A percentile compares a stretch with the other conserved stretches of the same genome.
Evolutionary conservation across 2,113 vertebrate genomes (phyloP).

Genomic region (Dasyurus viverrinus): DNA sequence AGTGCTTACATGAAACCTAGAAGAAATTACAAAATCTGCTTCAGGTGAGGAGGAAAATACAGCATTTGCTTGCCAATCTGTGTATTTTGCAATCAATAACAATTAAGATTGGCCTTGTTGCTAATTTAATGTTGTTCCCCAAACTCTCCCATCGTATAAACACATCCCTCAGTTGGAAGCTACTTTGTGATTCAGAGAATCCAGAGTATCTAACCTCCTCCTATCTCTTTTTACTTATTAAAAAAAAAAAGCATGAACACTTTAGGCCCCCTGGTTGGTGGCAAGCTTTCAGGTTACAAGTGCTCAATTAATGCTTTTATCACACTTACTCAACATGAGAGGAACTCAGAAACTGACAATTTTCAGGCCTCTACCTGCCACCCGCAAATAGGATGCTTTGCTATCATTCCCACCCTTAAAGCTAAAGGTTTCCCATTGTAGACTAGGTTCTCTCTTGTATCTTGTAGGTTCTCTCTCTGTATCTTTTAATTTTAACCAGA

Average conservation of each 20-base stretch:
- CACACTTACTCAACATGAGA: slow-evolving; percentile 76
- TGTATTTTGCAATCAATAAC: slow-evolving; percentile 72
- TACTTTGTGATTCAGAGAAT: slow-evolving; percentile 60
- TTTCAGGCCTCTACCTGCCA: slow-evolving; percentile 51
- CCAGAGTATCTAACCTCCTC: slow-evolving; percentile 64
- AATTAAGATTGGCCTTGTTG: slow-evolving; percentile 64
- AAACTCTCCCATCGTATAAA: slow-evolving; percentile 46
- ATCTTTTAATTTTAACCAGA: slow-evolving; percentile 62
- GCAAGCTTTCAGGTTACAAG: slow-evolving; percentile 75
- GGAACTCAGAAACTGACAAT: slow-evolving; percentile 68
- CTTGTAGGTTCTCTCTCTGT: slow-evolving; percentile 61
- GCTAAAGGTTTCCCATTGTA: slow-evolving; percentile 53
- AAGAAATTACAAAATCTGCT: slow-evolving; percentile 58
- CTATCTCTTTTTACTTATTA: slow-evolving; percentile 58
- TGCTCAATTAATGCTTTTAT: slow-evolving; percentile 84
- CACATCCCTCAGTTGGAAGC: slow-evolving; percentile 41
- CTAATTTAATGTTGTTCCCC: slow-evolving; percentile 54
- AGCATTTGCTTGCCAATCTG: slow-evolving; percentile 59
- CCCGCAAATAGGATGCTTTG: slow-evolving; percentile 66
- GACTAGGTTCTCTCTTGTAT: too few relatives aligned
- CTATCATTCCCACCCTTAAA: slow-evolving; percentile 65
- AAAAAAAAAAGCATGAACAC: slow-evolving; percentile 73
- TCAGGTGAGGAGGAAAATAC: slow-evolving; percentile 49
- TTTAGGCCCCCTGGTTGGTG: slow-evolving; percentile 72
- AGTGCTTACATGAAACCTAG: slow-evolving; percentile 55